phyloP scores from a whole-genome alignment of 2,888 invertebrate genomes.

The Leptopilina syphax region DNA sequence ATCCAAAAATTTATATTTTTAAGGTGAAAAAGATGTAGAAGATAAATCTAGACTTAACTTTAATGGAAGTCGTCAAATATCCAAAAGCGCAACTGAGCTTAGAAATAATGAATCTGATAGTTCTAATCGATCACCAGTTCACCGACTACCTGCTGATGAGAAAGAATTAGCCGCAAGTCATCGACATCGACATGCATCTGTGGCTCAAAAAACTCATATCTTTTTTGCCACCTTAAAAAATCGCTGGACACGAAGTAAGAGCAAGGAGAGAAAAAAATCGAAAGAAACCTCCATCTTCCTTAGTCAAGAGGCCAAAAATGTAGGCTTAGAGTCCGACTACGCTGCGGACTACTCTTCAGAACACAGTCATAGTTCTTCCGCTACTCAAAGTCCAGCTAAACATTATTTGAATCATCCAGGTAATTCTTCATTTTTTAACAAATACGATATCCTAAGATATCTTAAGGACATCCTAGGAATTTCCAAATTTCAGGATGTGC shows the following conservation, averaged over 20 bases:
- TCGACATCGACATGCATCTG: conserved; percentile 82
- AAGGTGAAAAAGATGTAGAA: conserved; percentile 63
- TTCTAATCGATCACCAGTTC: conserved; percentile 46
- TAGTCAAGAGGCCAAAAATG: conserved; percentile 62
- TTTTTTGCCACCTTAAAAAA: conserved; percentile 90
- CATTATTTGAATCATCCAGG: conserved; percentile 82
- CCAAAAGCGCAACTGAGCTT: conserved; percentile 89
- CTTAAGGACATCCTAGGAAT: no score
- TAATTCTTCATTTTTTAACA: conserved; percentile 48
- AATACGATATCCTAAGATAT: no score
- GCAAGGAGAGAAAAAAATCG: conserved; percentile 84
- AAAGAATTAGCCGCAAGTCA: conserved; percentile 63
- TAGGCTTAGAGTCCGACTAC: conserved; percentile 79
- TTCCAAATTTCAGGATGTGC: no score
- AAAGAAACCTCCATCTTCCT: conserved; percentile 78
- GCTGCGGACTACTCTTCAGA: conserved; percentile 90
- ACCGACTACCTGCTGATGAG: conserved; percentile 52
- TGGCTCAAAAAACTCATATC: conserved; percentile 89
- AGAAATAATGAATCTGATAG: conserved; percentile 62
- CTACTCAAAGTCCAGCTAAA: conserved; percentile 86
- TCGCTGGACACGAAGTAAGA: conserved; percentile 87
- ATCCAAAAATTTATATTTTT: neutral
- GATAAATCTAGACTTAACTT: conserved; percentile 71
- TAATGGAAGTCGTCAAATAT: conserved; percentile 82
- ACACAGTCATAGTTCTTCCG: conserved; percentile 82